Base-by-base conservation (phyloP, 2,113 vertebrate species). In the Ailurus styani region DNA sequence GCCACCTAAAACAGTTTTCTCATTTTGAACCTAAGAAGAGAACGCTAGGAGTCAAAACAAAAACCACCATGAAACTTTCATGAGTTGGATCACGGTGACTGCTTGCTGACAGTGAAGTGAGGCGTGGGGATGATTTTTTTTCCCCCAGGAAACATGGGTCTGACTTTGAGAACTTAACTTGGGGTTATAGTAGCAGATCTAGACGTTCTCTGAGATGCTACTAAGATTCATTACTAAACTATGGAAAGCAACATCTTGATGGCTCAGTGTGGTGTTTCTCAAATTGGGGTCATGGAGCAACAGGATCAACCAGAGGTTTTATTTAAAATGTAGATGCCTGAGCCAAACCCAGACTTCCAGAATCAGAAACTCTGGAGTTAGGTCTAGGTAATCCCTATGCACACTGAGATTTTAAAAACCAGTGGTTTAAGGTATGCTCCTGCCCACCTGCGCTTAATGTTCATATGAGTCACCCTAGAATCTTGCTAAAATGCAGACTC, bases 361-460 rank as follows among this genome's bases (percentile, higher is more conserved):
- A 95, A 81, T n/a, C 64, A 82, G 77, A 85, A 60, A 86, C 89
- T 88, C 52, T 90, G 87, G 29, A 96, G 11, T 85, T 87, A 60
- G 25, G 40, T 50, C 54, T 77, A 50, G 14, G 31, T 31, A 88
- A 79, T 81, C n/a, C 7, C 81, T 77, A 52, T 3, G 12, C 45
- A 87, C 45, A 89, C 6, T 62, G 62, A 79, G 13, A 60, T 73
- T 57, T 57, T 62, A 10, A 93, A 96, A 97, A 87, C 17, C 66
- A 94, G 20, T 73, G 31, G 47, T 57, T 96, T 95, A 72, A 93
- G 55, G 27, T 55, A 93, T 62, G 14, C 14, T 40, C 82, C 75
- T 93, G 54, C 50, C 72, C 40, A 72, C 7, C 20, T 96, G 42
- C 79, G 84, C 47, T 79, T 94, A 47, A 66, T 87, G 68, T 95